Conservation (phyloP, 2,888 invertebrate genomes). For the Hirtodrosophila histrioides region DNA sequence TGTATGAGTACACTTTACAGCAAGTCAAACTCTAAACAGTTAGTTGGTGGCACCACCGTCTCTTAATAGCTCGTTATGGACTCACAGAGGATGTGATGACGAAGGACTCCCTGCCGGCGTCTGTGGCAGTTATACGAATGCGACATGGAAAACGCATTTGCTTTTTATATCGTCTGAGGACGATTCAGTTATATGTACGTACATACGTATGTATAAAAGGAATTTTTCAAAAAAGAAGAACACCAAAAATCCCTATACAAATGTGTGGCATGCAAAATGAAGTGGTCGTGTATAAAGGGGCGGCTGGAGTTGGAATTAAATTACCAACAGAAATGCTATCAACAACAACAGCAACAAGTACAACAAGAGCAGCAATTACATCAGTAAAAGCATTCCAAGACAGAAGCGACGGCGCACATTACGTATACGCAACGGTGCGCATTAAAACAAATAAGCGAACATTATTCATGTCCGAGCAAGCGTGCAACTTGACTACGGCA, state of each 20-base stretch:
- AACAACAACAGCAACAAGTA: constrained; percentile 13
- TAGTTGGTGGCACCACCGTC: constrained; percentile 11
- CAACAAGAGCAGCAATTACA: constrained; percentile 27
- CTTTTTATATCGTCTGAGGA: constrained; percentile 17
- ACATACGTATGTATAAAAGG: constrained; percentile 18
- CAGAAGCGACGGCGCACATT: constrained; percentile 30
- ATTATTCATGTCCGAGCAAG: constrained; percentile 72
- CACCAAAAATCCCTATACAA: constrained; percentile 31
- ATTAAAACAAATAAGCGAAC: constrained; percentile 63
- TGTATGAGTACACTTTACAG: constrained; percentile 8
- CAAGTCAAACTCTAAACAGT: constrained; percentile 16
- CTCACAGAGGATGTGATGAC: constrained; percentile 20
- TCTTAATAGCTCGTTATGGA: constrained; percentile 51
- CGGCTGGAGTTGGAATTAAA: constrained; percentile 51
- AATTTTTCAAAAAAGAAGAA: constrained; percentile 17
- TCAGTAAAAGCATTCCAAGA: constrained; percentile 11
- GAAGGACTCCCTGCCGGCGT: constrained; percentile 10
- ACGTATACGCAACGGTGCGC: constrained; percentile 74
- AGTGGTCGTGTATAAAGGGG: constrained; percentile 1
- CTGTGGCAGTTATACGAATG: constrained; percentile 34
- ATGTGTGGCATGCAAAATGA: constrained; percentile 28
- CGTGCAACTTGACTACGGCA: constrained; percentile 50
- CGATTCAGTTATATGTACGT: constrained; percentile 16
- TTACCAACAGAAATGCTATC: constrained; percentile 36
- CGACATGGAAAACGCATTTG: constrained; percentile 69